These are phyloP conservation scores for Diadumene lineata DNA, from an alignment of 92 coral and sea anemone species.

Conservation along the genomic window DNA sequence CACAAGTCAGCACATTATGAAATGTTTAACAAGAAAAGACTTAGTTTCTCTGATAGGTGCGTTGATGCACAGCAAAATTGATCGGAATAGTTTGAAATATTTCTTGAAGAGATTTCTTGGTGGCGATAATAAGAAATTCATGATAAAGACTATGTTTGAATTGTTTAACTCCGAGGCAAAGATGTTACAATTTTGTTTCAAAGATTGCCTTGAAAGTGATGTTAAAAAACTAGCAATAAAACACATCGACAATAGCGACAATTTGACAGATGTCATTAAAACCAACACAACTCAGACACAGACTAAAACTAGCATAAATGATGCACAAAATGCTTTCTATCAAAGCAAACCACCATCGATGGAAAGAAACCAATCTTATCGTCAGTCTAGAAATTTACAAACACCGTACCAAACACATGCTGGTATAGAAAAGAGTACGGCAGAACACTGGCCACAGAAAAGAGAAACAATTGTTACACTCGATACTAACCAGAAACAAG, in stretches of 20 bases:
- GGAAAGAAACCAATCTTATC: too few species aligned
- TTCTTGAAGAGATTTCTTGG: background rate
- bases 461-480: too few species aligned
- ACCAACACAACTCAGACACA: too few species aligned
- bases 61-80: background rate
- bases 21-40: conserved; percentile 22
- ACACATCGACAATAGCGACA: background rate
- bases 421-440: too few species aligned
- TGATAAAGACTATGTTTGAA: background rate
- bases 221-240: background rate
- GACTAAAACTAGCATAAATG: too few species aligned
- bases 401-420: too few species aligned
- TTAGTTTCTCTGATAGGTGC: background rate
- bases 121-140: background rate
- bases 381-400: too few species aligned
- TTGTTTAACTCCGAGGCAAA: conserved; percentile 14
- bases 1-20: conserved; percentile 2
- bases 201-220: conserved; percentile 13
- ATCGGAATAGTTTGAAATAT: conserved; percentile 14
- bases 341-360: too few species aligned
- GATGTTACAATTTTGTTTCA: conserved; percentile 25
- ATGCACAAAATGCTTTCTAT: too few species aligned
- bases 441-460: too few species aligned
- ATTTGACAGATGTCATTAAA: background rate
- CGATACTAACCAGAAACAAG: too few species aligned